Evolutionary conservation across 2,888 invertebrate genomes (phyloP).

Genomic region (Thysanoteuthis rhombus): DNA sequence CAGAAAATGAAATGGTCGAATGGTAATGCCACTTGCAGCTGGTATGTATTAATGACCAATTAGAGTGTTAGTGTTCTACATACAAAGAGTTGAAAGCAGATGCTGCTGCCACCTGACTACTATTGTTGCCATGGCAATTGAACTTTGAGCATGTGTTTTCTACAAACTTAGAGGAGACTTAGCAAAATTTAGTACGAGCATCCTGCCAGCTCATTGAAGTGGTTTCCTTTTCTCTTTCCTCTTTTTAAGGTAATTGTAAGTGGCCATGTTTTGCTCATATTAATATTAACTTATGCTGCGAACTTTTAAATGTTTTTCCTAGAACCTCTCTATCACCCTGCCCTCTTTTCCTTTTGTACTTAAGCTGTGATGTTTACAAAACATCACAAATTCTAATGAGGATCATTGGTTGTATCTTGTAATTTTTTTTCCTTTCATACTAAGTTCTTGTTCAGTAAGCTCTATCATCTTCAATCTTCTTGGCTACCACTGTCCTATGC

Average conservation of each 20-base stretch:
- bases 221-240: not conserved
- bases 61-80: not conserved
- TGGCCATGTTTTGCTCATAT: not conserved
- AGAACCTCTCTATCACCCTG: too few relatives aligned
- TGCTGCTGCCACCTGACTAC: not conserved
- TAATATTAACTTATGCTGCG: too few relatives aligned
- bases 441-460: too few relatives aligned
- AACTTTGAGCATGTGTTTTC: not conserved
- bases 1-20: too few relatives aligned
- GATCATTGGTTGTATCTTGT: too few relatives aligned
- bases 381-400: too few relatives aligned
- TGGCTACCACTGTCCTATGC: too few relatives aligned
- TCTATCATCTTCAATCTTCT: too few relatives aligned
- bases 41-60: not conserved
- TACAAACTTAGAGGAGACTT: too few relatives aligned
- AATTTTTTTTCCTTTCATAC: too few relatives aligned
- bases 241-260: not conserved
- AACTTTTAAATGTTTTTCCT: too few relatives aligned
- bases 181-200: not conserved
- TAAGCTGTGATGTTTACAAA: not conserved
- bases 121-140: constrained; percentile 12
- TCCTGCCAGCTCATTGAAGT: not conserved
- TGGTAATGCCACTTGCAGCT: not conserved
- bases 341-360: not conserved
- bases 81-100: not conserved